Evolutionary conservation across 2,113 vertebrate genomes (phyloP), one percentile per base, ranked within the genome.

Genomic region (Malurus alboscapulatus): DNA sequence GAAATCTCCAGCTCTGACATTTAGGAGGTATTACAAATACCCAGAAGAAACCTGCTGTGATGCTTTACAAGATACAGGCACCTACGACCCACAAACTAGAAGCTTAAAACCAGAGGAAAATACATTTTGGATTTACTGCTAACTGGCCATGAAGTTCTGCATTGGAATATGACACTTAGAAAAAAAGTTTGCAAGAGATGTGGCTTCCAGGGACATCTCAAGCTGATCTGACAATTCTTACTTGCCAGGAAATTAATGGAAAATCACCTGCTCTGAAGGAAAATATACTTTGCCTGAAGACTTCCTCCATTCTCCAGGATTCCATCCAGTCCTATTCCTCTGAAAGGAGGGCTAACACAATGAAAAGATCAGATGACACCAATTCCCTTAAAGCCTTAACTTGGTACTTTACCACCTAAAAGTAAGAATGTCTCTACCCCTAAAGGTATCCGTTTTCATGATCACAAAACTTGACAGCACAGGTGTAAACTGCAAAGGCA

Each of bases 401-500:
- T 17, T 54, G 3, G 9, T 48, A 73, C 16, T n/a, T 85, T 57
- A 63, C 2, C 26, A 65, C 16, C 3, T 59, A 34, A 32, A 59
- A 79, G 24, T 36, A 67, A 65, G 16, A 47, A 40, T 25, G 40
- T 21, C 7, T 12, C 36, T 61, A 10, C 10, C 19, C 7, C 13
- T 11, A 65, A 59, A 67, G 12, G 19, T 76, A 20, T 11, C 16
- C 44, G 20, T 24, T 88, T 84, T 61, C 77, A 62, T 3, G 8
- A 69, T 18, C 29, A 63, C 30, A 67, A 47, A 75, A 45, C 1
- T 1, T 5, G 47, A 48, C 30, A 65, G 34, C 25, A 42, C 34
- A 66, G 11, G 5, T 16, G 12, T 11, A 54, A 67, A 74, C 30
- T 3, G 1, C 5, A 53, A 55, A 0, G 1, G 32, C 15, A 71